Base-by-base conservation (phyloP, 2,888 invertebrate genomes). In the Brenthis hecate region DNA sequence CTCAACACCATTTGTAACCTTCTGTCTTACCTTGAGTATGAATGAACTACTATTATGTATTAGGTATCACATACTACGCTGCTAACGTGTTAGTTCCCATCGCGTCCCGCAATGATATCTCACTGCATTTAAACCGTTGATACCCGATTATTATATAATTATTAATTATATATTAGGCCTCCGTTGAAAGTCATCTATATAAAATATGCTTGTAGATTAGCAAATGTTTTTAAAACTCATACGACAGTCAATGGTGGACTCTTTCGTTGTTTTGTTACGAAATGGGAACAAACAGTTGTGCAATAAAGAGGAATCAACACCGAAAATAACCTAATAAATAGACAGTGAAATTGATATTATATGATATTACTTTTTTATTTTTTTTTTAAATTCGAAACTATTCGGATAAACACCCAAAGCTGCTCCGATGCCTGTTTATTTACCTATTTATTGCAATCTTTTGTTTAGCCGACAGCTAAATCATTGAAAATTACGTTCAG, bases 331-430 rank as follows among this genome's bases (percentile, higher is more conserved):
- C 88, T 91, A 90, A 87, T 88, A 88, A 89, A 91, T 91, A 92
- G 92, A 92, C 92, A 92, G 92, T 91, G 92, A 92, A 91, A 89
- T 90, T 89, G 91, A 89, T 92, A 91, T 88, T 87, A 91, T 81
- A 87, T 88, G 89, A 89, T 89, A 89, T 88, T 85, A 83, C 74
- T 69, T 75, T 28, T 28, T 72, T 83, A 85, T 78, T 81, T 81
- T 76, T 76, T 73, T 78, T 82, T 87, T 91, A 89, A 91, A 92
- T 92, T 92, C 89, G 89, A 89, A 91, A 87, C 89, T 89, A 89
- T 88, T 85, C 75, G 88, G 85, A 84, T 83, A 85, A 84, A 86
- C 79, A 84, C 84, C 85, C 86, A 85, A 86, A 85, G 85, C 85
- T 86, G 87, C 84, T 86, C 86, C 86, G 81, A 80, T 83, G 82